Base-by-base conservation (phyloP, 2,797 vertebrate genomes). In the Sphenodon punctatus region DNA sequence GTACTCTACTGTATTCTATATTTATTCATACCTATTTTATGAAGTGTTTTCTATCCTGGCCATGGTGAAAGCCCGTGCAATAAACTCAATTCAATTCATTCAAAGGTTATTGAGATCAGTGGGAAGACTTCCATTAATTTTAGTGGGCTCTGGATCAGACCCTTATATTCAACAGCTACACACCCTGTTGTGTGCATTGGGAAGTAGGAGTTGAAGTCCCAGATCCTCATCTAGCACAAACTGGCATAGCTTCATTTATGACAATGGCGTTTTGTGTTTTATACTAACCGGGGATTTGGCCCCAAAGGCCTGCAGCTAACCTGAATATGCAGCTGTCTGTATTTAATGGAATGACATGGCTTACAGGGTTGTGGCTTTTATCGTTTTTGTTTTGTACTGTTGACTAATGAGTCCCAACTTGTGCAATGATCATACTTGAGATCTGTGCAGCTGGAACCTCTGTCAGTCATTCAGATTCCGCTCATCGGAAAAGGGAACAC, bases 381-480 rank as follows among this genome's bases (percentile, higher is more conserved):
- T 3, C 16, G 7, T 65, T 59, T 78, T 59, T 67, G 6, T 5
- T 72, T 80, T 86, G 23, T 82, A 48, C 61, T 65, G 61, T 34
- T 63, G 58, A 17, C 34, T 87, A 75, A 15, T 82, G 60, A 88
- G 36, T 85, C 67, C 66, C 67, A 82, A 22, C 36, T 76, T 10
- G 1, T 73, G 67, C 67, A 34, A 25, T 74, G 88, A 3, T 32
- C 78, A 1, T 38, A 48, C 73, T 30, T 81, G 76, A 84, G 67
- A 75, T 11, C 25, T 81, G 71, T 56, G 42, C 74, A 77, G 64
- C 0, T 86, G 68, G 60, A 82, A 55, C 38, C 49, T 78, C 43
- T 80, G 67, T 39, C 60, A 72, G 58, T 78, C 59, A 32, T 60
- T 76, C 55, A 83, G 56, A 39, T 83, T 22, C 71, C 67, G 58